Percentiles rank a stretch among this genome's conserved stretches.
phyloP scores from a whole-genome alignment of 2,113 vertebrate species.

The Spermophilus dauricus region DNA sequence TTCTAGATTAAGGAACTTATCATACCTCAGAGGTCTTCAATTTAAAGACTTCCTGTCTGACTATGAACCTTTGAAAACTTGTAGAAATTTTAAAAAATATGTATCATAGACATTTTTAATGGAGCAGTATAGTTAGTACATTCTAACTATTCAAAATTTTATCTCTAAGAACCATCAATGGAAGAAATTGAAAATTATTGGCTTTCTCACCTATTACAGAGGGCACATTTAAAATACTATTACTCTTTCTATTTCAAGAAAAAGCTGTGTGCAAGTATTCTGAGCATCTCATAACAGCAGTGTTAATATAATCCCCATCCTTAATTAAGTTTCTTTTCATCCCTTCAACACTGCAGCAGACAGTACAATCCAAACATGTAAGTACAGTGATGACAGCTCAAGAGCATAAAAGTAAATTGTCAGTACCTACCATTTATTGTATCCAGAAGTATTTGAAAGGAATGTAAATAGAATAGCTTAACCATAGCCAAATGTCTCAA shows the following conservation, averaged over 20 bases:
- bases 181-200: not conserved
- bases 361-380: constrained; percentile 53
- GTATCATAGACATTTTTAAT: constrained; percentile 43
- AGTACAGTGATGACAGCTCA: constrained; percentile 57
- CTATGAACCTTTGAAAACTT: not conserved
- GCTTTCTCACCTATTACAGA: constrained; percentile 10
- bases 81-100: constrained; percentile 13
- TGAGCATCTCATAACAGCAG: constrained; percentile 37
- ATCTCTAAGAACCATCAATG: not conserved
- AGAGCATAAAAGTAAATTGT: constrained; percentile 52
- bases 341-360: constrained; percentile 40
- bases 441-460: constrained; percentile 63
- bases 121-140: not conserved
- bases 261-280: constrained; percentile 61
- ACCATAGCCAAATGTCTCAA: constrained; percentile 67
- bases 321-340: constrained; percentile 59
- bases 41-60: not conserved
- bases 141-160: constrained; percentile 61
- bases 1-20: constrained; percentile 23
- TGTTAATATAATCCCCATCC: constrained; percentile 45
- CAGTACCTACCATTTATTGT: constrained; percentile 60
- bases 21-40: not conserved
- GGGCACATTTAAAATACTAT: constrained; percentile 36
- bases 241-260: constrained; percentile 62
- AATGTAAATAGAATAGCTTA: constrained; percentile 67